Evolutionary conservation across 2,888 invertebrate genomes (phyloP).

Genomic region (Sussaba pulchella): DNA sequence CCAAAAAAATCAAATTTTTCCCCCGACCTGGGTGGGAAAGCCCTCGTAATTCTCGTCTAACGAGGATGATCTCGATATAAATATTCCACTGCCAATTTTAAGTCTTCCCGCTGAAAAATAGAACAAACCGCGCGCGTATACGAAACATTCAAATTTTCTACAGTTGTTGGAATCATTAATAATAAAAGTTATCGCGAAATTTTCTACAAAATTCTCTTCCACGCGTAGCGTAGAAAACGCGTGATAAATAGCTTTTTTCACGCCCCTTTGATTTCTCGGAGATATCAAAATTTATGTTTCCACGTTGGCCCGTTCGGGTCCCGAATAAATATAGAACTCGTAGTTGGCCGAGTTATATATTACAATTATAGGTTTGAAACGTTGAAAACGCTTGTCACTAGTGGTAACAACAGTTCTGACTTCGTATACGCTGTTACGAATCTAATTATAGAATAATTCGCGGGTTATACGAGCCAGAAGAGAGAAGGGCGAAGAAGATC

Average conservation of each 20-base stretch:
- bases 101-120: not conserved
- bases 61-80: constrained; percentile 26
- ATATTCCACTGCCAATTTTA: not conserved
- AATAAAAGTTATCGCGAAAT: not conserved
- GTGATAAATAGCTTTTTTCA: constrained; percentile 19
- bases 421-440: constrained; percentile 42
- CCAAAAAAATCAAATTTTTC: constrained; percentile 37
- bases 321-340: constrained; percentile 58
- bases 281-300: not conserved
- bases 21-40: constrained; percentile 36
- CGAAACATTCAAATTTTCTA: no score
- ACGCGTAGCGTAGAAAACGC: not conserved
- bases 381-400: constrained; percentile 36
- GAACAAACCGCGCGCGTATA: no score
- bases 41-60: constrained; percentile 30
- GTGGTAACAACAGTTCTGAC: constrained; percentile 40
- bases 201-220: no score
- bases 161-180: no score
- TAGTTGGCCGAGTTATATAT: constrained; percentile 36
- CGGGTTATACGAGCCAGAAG: constrained; percentile 42
- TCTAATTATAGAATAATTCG: constrained; percentile 61
- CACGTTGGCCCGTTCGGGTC: not conserved
- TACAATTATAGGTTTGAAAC: constrained; percentile 24
- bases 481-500: not conserved
- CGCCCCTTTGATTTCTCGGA: not conserved